Evolutionary conservation across 2,113 vertebrate species (phyloP), one percentile per base, ranked within the genome.

Genomic region (Drymodes brunneopygia): DNA sequence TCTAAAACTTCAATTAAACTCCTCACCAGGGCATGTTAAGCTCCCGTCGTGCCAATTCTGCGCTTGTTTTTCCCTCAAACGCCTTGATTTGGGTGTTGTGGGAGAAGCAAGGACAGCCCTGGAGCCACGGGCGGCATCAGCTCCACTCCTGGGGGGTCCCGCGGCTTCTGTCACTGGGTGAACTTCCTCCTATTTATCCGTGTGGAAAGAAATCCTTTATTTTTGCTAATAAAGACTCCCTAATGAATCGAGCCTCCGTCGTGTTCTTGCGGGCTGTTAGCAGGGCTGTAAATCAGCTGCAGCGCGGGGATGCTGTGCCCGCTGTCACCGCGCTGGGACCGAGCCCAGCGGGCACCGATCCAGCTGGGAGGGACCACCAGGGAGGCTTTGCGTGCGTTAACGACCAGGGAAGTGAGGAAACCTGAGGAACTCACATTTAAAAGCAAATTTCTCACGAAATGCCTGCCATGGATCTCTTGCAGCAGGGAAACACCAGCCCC

Each of bases 161-260:
- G 5, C 2, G 0, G 42, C 35, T 78, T 28, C 84, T 77, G 78
- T 28, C 88, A 8, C 71, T 4, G 18, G 3, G 6, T 40, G 60
- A 77, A 36, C 54, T 14, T 15, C 4, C 18, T 6, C 24, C 11
- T 60, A 1, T 73, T 47, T n/a, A 17, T 70, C 78, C 73, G 67
- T 72, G 8, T 29, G 64, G 4, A 82, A 80, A 83, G 15, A 92
- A 65, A 67, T 44, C 8, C 12, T 84, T 56, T 90, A 40, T 86
- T 94, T 92, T 95, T 93, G 82, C 80, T 90, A 95, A 96, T 94
- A 96, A 95, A 96, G 47, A 71, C 12, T 29, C 70, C 16, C 24
- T 20, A 4, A 40, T 1, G 36, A 75, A n/a, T 1, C 22, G 11
- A 64, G 57, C 22, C 53, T 91, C 79, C 18, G 35, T 13, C 19